Base-by-base conservation (phyloP, 1,140 invertebrate species). In the Aradophagus sp. region DNA sequence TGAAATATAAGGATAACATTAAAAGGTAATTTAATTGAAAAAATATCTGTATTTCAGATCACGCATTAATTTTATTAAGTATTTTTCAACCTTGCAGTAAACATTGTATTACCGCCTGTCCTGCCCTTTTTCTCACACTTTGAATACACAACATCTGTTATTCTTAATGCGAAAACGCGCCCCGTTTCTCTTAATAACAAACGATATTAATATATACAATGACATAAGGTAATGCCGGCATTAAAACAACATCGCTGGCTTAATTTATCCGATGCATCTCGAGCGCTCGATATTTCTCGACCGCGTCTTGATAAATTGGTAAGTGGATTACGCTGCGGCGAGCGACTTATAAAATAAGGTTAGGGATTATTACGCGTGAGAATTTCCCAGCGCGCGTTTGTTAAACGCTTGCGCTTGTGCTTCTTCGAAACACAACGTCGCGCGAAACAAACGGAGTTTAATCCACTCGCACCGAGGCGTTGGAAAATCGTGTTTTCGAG, bases 351-450 rank as follows among this genome's bases (percentile, higher is more conserved):
- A 41, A 71, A 63, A 53, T 70, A 39, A 63, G 47, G 59, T 59
- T 59, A 63, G 52, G 31, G 47, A 61, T 61, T 63, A 65, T 65
- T 42, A 23, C 31, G 35, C 68, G 68, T 63, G 68, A 55, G 61
- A 72, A 72, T 16, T 72, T 72, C 48, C 42, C 68, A n/a, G n/a
- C n/a, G n/a, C n/a, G n/a, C n/a, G 5, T 41, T 45, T 12, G 29
- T 41, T 26, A 34, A 23, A 47, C 31, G 15, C 7, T 17, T 15
- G 11, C 17, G 26, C 10, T 36, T 31, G 29, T 36, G 12, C 12
- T 56, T 36, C n/a, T n/a, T n/a, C n/a, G n/a, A n/a, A n/a, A n/a
- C n/a, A n/a, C n/a, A n/a, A n/a, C n/a, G n/a, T n/a, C n/a, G n/a
- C n/a, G n/a, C n/a, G n/a, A n/a, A n/a, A n/a, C n/a, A n/a, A n/a